Percentiles rank a stretch among this genome's conserved stretches.
Conservation (phyloP, 1,140 invertebrate genomes). For the Pachyrhynchus sulphureomaculatus region DNA sequence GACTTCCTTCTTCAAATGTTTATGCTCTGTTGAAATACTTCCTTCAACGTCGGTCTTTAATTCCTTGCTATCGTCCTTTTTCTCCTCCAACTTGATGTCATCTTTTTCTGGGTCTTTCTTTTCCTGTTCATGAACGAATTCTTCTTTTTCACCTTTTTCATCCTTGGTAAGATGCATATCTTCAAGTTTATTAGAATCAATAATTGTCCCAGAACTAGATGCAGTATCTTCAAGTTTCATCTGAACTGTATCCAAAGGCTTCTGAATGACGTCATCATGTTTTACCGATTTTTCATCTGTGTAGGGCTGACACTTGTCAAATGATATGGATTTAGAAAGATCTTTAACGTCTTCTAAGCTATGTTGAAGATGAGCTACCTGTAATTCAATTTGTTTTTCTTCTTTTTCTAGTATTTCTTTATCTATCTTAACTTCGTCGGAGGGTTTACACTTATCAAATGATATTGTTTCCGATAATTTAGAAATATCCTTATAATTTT, state of each 20-base stretch:
- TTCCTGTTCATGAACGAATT: background rate
- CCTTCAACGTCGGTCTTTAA: background rate
- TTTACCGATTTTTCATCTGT: background rate
- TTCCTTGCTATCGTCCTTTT: no score
- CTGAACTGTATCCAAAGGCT: no score
- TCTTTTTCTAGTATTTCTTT: conserved; percentile 20
- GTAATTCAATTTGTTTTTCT: conserved; percentile 29
- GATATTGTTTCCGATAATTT: conserved; percentile 29
- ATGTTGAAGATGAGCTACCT: conserved; percentile 15
- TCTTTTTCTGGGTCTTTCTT: conserved; percentile 8
- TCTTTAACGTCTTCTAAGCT: conserved; percentile 19
- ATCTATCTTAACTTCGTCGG: conserved; percentile 11
- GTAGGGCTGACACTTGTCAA: conserved; percentile 25
- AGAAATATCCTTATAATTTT: conserved; percentile 21
- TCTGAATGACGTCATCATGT: conserved; percentile 18
- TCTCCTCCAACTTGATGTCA: background rate
- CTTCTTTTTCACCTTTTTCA: background rate
- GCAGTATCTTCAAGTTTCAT: no score
- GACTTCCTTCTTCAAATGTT: no score
- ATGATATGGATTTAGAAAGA: conserved; percentile 26
- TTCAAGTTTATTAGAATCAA: background rate
- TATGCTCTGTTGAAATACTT: background rate
- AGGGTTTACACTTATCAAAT: conserved; percentile 29
- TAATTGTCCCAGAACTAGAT: background rate
- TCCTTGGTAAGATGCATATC: background rate